Base-by-base conservation (phyloP, 2,113 vertebrate species). In the Clinocottus analis region DNA sequence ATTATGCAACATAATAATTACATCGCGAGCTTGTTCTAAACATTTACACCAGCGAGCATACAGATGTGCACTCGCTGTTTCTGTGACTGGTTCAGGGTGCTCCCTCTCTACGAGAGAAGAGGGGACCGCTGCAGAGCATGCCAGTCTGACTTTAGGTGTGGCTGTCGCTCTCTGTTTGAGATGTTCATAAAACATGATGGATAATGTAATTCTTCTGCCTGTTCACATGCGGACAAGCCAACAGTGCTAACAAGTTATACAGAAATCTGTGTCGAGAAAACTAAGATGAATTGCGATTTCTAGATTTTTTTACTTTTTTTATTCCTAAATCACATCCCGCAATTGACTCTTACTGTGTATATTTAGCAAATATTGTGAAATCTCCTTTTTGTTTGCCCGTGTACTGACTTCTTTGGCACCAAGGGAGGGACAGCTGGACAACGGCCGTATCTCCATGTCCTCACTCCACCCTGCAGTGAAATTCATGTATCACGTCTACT, bases 401-500 rank as follows among this genome's bases (percentile, higher is more conserved):
- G 51, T 58, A 12, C 17, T 12, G 7, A 56, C 11, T 75, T 47
- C 47, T 73, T 80, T 73, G 75, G 74, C 82, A 79, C 27, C 17
- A 60, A 43, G 33, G 21, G 56, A 65, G 35, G 65, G 81, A 73
- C 92, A 88, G 80, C 79, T 86, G 82, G 75, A 82, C 63, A 35
- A n/a, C 37, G 43, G 76, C 64, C 63, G 13, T 53, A 60, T 75
- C 85, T 78, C 86, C 60, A 65, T 63, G 75, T 89, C 80, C 74
- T 85, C 67, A n/a, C 64, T 78, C 88, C 75, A 72, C 65, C 88
- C 90, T 68, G 69, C 88, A 63, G 90, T 16, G 87, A 84, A 68
- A 56, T 63, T 47, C 89, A 91, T 88, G 89, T 89, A 79, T 86
- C 79, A 56, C 75, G 92, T 92, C 90, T 67, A 75, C 71, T 91